A percentile compares a stretch with the other conserved stretches of the same genome.
Evolutionary conservation across 2,797 vertebrate genomes (phyloP).

Genomic region (Pipistrellus pygmaeus): DNA sequence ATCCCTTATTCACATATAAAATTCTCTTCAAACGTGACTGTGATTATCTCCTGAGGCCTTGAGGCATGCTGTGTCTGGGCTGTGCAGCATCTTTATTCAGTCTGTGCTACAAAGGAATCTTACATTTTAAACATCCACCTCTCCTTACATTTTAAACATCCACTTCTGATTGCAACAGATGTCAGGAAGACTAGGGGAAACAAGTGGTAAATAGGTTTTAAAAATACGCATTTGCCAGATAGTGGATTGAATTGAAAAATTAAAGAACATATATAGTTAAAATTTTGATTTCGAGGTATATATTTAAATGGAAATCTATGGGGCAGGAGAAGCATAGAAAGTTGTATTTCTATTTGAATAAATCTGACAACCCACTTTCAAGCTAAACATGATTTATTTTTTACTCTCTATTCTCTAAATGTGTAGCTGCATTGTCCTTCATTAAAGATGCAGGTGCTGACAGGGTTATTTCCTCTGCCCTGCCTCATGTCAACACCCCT

Average conservation of each 20-base stretch:
- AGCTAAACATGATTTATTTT: slow-evolving; percentile 72
- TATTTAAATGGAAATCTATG: neutral
- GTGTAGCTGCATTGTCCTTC: slow-evolving; percentile 4
- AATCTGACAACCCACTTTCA: slow-evolving; percentile 42
- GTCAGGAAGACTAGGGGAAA: slow-evolving; percentile 22
- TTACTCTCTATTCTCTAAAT: slow-evolving; percentile 24
- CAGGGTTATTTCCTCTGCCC: slow-evolving; percentile 69
- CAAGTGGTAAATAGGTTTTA: slow-evolving; percentile 14
- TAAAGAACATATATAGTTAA: neutral
- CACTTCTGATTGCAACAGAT: slow-evolving; percentile 63
- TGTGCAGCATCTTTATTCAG: slow-evolving; percentile 77
- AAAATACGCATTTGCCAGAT: neutral
- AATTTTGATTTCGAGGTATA: neutral
- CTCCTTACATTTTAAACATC: slow-evolving; percentile 57
- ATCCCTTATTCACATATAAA: slow-evolving; percentile 80
- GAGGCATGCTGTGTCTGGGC: slow-evolving; percentile 60
- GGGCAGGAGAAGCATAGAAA: neutral
- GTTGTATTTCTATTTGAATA: slow-evolving; percentile 51
- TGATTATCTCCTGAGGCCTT: slow-evolving; percentile 58
- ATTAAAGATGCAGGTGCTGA: slow-evolving; percentile 70
- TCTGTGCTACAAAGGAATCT: slow-evolving; percentile 65
- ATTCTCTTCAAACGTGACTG: slow-evolving; percentile 61
- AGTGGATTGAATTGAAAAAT: neutral
- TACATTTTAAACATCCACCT: neutral
- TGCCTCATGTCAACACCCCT: slow-evolving; percentile 65